Evolutionary conservation across 2,113 vertebrate genomes (phyloP).

Genomic region (Pedionomus torquatus): DNA sequence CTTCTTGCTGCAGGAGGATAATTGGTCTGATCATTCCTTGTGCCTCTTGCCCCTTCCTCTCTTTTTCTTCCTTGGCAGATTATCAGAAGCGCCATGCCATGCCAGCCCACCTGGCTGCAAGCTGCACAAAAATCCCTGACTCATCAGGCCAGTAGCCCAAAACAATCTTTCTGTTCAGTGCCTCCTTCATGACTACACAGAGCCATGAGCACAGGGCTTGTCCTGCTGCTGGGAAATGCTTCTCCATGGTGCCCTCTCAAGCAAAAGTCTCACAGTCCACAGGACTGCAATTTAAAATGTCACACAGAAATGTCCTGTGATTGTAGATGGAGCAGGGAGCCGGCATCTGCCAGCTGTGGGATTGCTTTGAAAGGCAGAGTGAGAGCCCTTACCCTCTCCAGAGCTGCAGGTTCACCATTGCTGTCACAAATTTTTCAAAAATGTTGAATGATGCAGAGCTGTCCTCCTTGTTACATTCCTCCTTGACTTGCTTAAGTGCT

Average conservation of each 20-base stretch:
- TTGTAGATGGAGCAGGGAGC: background rate
- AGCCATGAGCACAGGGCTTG: fast-evolving
- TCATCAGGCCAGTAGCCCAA: background rate
- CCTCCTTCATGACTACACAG: background rate
- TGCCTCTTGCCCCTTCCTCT: background rate
- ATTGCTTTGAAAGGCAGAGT: background rate
- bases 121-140: background rate
- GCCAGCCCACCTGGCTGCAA: background rate
- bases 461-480: background rate
- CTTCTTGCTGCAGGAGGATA: background rate
- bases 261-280: background rate
- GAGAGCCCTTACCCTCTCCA: background rate
- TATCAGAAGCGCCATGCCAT: background rate
- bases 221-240: background rate
- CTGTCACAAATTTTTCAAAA: background rate
- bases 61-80: background rate
- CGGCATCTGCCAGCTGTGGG: background rate
- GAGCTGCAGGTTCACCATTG: background rate
- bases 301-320: background rate
- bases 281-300: background rate
- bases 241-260: background rate
- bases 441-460: background rate
- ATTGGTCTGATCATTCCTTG: fast-evolving
- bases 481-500: background rate
- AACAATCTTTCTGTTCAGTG: fast-evolving